Evolutionary conservation across 2,888 invertebrate species (phyloP).

Genomic region (Electrophaes corylata): DNA sequence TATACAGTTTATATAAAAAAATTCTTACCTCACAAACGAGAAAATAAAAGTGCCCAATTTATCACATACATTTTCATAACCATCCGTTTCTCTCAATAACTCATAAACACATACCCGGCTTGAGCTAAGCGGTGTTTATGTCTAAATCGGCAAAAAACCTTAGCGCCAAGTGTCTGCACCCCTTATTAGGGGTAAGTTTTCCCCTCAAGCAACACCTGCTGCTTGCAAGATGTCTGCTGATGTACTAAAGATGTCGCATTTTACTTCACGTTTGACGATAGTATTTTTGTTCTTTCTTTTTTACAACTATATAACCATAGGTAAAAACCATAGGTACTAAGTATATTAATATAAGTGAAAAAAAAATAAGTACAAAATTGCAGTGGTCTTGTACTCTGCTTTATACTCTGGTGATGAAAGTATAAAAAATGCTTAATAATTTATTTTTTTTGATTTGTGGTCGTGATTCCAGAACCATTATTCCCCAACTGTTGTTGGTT

Average conservation of each 20-base stretch:
- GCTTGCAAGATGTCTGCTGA: constrained; percentile 56
- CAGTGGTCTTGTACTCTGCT: too few relatives aligned
- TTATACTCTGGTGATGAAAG: too few relatives aligned
- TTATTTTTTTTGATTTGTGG: too few relatives aligned
- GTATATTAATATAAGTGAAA: too few relatives aligned
- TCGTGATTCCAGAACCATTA: too few relatives aligned
- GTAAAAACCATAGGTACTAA: too few relatives aligned
- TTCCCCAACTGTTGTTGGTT: too few relatives aligned
- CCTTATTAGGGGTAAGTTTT: constrained; percentile 46
- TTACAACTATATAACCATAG: too few relatives aligned
- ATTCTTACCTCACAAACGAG: background rate
- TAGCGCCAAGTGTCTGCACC: constrained; percentile 45
- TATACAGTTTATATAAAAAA: too few relatives aligned
- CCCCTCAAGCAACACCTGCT: constrained; percentile 59
- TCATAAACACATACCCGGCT: constrained; percentile 47
- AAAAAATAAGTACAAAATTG: too few relatives aligned
- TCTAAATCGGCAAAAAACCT: constrained; percentile 72
- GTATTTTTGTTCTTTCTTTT: constrained; percentile 5
- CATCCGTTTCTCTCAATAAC: constrained; percentile 42
- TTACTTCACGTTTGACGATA: constrained; percentile 25
- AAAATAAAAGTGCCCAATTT: constrained; percentile 19
- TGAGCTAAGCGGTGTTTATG: constrained; percentile 64
- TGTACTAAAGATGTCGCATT: constrained; percentile 55
- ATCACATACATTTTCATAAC: constrained; percentile 31
- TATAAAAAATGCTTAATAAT: too few relatives aligned